phyloP scores from a whole-genome alignment of 2,797 vertebrate genomes.

The Alcedo quadribrachys region DNA sequence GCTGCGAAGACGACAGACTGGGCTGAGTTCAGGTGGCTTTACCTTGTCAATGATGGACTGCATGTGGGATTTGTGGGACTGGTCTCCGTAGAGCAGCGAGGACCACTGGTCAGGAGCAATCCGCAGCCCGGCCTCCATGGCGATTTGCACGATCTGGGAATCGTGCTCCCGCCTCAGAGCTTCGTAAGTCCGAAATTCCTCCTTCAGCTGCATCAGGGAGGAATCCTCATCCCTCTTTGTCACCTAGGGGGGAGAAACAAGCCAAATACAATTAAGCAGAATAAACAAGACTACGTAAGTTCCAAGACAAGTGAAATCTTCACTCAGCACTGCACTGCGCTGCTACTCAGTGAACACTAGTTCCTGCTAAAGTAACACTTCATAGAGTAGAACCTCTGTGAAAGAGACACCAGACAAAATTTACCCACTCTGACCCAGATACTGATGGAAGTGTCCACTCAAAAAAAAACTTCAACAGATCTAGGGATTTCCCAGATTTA shows the following conservation, averaged over 20 bases:
- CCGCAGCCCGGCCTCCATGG: slow-evolving; percentile 97
- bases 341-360: not conserved
- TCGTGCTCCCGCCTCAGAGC: slow-evolving; percentile 95
- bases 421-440: not conserved
- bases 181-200: slow-evolving; percentile 97
- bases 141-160: slow-evolving; percentile 98
- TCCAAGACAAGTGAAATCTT: not conserved
- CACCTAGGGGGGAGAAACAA: slow-evolving; percentile 79
- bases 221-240: slow-evolving; percentile 99
- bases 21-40: slow-evolving; percentile 25
- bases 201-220: slow-evolving; percentile 98
- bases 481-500: not conserved
- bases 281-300: not conserved
- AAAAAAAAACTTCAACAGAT: not conserved
- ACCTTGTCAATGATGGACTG: slow-evolving; percentile 99
- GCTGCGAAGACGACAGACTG: not conserved
- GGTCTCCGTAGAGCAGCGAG: slow-evolving; percentile 95
- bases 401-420: not conserved
- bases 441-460: not conserved
- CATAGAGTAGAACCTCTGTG: not conserved
- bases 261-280: not conserved
- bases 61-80: slow-evolving; percentile 99
- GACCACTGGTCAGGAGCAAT: slow-evolving; percentile 99
- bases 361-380: not conserved
- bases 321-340: not conserved